phyloP scores from a whole-genome alignment of 2,888 invertebrate species.

The Isotomurus palustris region DNA sequence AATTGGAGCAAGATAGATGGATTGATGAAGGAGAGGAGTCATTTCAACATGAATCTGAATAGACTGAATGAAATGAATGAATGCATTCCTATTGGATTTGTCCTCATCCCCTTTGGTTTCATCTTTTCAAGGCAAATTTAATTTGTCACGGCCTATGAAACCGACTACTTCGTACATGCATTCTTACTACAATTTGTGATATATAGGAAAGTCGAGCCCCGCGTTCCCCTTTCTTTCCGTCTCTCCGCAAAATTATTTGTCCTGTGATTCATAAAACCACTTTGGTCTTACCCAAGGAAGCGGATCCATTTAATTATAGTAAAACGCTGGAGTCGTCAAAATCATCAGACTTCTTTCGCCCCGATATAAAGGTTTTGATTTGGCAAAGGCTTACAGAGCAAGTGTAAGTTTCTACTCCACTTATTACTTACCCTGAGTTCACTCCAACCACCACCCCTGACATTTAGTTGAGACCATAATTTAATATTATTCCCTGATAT shows the following conservation, averaged over 20 bases:
- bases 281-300: conserved; percentile 27
- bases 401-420: too few relatives aligned
- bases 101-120: conserved; percentile 20
- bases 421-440: too few relatives aligned
- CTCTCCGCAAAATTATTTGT: conserved; percentile 27
- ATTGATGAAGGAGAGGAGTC: not conserved
- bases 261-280: conserved; percentile 36
- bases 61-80: conserved; percentile 13
- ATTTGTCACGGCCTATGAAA: conserved; percentile 30
- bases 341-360: conserved; percentile 9
- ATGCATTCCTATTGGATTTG: conserved; percentile 16
- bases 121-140: conserved; percentile 24
- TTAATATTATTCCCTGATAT: too few relatives aligned
- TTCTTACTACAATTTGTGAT: not conserved
- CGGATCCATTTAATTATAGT: conserved; percentile 36
- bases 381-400: too few relatives aligned
- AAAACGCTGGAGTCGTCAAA: conserved; percentile 29
- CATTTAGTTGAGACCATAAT: too few relatives aligned
- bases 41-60: conserved; percentile 2
- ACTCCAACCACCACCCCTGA: not conserved
- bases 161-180: conserved; percentile 3
- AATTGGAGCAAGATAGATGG: conserved; percentile 5
- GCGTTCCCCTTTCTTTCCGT: conserved; percentile 24
- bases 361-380: not conserved
- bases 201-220: not conserved